Evolutionary conservation across 2,797 vertebrate genomes (phyloP).

Genomic region (Malacoraja senta): DNA sequence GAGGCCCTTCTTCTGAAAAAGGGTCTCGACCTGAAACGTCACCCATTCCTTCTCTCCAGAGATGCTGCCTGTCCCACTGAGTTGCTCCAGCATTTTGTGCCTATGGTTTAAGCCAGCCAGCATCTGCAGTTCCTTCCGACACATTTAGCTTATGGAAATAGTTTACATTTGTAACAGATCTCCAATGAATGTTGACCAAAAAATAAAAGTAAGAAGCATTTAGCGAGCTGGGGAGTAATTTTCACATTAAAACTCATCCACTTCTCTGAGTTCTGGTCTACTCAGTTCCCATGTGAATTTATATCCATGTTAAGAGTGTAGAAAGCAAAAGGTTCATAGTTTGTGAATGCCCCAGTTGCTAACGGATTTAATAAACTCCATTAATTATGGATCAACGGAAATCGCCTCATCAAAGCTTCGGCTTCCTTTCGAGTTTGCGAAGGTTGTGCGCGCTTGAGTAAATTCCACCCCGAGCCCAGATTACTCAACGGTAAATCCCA

Average conservation of each 20-base stretch:
- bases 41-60: too few species aligned
- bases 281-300: conserved; percentile 28
- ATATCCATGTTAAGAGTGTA: conserved; percentile 18
- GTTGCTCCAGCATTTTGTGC: too few species aligned
- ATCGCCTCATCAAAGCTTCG: conserved; percentile 52
- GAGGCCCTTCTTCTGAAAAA: too few species aligned
- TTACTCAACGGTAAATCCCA: conserved; percentile 17
- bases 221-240: conserved; percentile 31
- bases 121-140: too few species aligned
- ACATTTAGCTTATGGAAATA: conserved; percentile 5
- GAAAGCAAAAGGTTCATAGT: conserved; percentile 20
- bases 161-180: conserved; percentile 23
- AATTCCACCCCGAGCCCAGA: conserved; percentile 59
- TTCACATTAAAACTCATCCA: conserved; percentile 39
- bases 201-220: not conserved
- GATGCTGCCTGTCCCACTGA: too few species aligned
- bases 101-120: too few species aligned
- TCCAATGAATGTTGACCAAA: not conserved
- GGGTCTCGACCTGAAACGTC: too few species aligned
- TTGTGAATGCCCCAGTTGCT: conserved; percentile 1
- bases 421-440: conserved; percentile 59
- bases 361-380: conserved; percentile 45
- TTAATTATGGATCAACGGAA: conserved; percentile 48
- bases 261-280: conserved; percentile 11
- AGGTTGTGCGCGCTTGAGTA: conserved; percentile 65